Percentiles rank a stretch among this genome's conserved stretches.
These are phyloP conservation scores for Aldrovandia affinis DNA, from an alignment of 2,797 vertebrate species.

Conservation along the genomic window DNA sequence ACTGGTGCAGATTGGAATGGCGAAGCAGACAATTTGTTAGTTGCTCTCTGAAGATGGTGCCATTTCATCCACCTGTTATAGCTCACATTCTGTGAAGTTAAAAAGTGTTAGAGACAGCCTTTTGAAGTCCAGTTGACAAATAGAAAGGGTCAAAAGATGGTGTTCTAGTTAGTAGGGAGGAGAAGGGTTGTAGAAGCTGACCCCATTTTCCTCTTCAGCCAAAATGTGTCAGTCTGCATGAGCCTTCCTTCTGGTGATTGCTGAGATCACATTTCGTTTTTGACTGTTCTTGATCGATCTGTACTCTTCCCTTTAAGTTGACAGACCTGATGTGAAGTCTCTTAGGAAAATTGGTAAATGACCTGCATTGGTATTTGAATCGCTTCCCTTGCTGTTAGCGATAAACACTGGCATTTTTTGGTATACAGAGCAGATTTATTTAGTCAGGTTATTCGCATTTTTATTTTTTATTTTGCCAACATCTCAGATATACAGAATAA, in stretches of 20 bases:
- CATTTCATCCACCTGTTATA: slow-evolving; percentile 15
- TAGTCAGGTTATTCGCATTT: neutral
- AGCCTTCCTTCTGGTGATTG: neutral
- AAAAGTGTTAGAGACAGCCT: neutral
- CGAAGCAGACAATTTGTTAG: neutral
- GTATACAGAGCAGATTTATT: neutral
- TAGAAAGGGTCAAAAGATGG: neutral
- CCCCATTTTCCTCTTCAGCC: neutral
- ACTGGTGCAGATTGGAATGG: neutral
- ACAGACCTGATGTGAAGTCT: slow-evolving; percentile 4
- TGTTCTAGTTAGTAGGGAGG: neutral
- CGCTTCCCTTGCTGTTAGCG: neutral
- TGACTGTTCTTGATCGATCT: neutral
- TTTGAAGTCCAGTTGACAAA: neutral
- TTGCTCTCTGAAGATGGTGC: slow-evolving; percentile 13
- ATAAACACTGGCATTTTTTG: neutral
- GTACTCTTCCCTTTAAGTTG: slow-evolving; percentile 12
- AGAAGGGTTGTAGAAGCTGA: neutral
- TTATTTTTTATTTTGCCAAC: neutral
- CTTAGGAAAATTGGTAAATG: slow-evolving; percentile 1
- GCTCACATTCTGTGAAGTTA: slow-evolving; percentile 7
- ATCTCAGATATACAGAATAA: neutral
- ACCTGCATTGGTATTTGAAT: slow-evolving; percentile 1
- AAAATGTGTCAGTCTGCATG: neutral
- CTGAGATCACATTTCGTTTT: slow-evolving; percentile 19